Evolutionary conservation across 1,140 invertebrate genomes (phyloP).

Genomic region (Sarcophaga bullata): DNA sequence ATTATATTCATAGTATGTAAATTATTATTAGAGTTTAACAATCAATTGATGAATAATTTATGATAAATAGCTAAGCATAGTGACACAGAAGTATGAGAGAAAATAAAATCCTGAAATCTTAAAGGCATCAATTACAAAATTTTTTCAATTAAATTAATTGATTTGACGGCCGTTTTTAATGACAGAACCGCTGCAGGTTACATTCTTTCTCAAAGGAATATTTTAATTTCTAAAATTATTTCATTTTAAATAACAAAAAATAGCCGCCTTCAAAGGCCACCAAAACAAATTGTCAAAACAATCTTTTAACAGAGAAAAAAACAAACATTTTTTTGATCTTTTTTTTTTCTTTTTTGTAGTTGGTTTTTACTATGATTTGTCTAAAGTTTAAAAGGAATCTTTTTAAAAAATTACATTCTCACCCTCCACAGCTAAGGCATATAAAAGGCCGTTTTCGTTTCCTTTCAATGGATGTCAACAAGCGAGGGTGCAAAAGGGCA

Average conservation of each 20-base stretch:
- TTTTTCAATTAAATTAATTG: no score
- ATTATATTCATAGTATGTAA: slow-evolving; percentile 28
- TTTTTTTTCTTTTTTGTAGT: not conserved
- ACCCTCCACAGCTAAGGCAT: not conserved
- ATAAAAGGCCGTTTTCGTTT: not conserved
- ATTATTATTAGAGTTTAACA: slow-evolving; percentile 25
- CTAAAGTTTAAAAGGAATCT: slow-evolving; percentile 5
- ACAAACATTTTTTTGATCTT: slow-evolving; percentile 12
- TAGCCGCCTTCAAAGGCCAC: not conserved
- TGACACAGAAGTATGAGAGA: no score
- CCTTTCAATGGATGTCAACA: no score
- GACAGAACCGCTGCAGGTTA: not conserved
- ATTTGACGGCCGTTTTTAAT: no score
- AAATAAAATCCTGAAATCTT: no score
- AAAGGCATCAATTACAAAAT: no score
- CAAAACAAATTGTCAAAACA: slow-evolving; percentile 11
- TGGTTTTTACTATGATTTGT: not conserved
- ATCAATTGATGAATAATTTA: slow-evolving; percentile 32
- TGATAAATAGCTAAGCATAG: not conserved
- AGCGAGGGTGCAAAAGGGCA: not conserved
- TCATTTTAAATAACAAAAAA: not conserved
- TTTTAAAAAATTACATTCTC: slow-evolving; percentile 22
- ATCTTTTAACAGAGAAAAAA: slow-evolving; percentile 1
- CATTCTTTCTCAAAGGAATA: not conserved
- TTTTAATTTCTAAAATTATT: slow-evolving; percentile 20